These are phyloP conservation scores for Habroteleia sp. DNA, from an alignment of 2,888 invertebrate species.

Conservation along the genomic window DNA sequence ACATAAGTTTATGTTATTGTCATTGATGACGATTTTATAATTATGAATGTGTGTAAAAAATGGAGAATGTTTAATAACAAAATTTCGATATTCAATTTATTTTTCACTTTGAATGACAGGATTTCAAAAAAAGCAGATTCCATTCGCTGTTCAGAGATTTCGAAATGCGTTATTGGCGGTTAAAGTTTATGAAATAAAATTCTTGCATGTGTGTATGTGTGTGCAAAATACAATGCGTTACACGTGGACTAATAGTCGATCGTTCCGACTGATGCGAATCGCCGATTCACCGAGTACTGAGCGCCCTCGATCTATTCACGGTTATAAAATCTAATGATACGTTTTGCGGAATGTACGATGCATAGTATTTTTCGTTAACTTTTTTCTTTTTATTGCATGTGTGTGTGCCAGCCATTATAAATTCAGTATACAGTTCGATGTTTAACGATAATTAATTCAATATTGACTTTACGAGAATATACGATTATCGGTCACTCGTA, in stretches of 20 bases:
- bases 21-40: no score
- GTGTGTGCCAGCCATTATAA: constrained; percentile 43
- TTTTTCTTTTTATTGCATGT: constrained; percentile 21
- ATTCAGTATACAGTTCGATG: constrained; percentile 52
- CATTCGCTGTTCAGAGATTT: constrained; percentile 2
- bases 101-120: constrained; percentile 2
- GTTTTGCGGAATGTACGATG: constrained; percentile 42
- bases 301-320: constrained; percentile 33
- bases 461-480: constrained; percentile 55
- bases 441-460: constrained; percentile 68
- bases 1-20: no score
- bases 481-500: constrained; percentile 64
- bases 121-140: constrained; percentile 8
- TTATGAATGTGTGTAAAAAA: no score
- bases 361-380: constrained; percentile 21
- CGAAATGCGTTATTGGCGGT: constrained; percentile 5
- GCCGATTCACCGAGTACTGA: constrained; percentile 38
- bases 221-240: constrained; percentile 58
- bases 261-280: constrained; percentile 50
- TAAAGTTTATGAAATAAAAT: constrained; percentile 45
- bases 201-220: no score
- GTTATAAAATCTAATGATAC: constrained; percentile 62
- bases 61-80: no score
- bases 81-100: neutral
- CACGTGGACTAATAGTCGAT: constrained; percentile 53